Conservation (phyloP, 2,888 invertebrate genomes). For the Eristalinus aeneus region DNA sequence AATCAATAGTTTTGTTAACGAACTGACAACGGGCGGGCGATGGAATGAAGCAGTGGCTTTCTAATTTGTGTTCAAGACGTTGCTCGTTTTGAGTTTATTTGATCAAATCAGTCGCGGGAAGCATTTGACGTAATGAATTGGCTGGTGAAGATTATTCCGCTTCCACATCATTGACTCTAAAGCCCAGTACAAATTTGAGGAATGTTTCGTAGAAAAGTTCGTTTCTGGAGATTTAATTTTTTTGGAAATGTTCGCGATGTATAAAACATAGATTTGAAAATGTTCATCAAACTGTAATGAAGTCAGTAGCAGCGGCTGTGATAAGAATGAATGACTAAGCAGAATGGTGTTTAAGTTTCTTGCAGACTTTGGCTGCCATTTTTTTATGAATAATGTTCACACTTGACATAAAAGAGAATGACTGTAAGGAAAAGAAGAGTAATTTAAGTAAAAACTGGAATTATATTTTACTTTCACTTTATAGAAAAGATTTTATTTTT, state of each 20-base stretch:
- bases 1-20: background rate
- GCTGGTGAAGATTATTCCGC: background rate
- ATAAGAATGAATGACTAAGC: background rate
- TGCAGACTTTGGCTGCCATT: background rate
- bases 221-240: background rate
- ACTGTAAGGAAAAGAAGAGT: no score
- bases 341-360: background rate
- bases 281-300: background rate
- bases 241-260: background rate
- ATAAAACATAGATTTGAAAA: background rate
- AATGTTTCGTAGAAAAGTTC: background rate
- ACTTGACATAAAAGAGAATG: no score
- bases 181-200: background rate
- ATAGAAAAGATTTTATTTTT: no score
- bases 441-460: no score
- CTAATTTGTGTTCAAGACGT: background rate
- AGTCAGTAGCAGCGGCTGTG: background rate
- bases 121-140: background rate
- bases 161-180: background rate
- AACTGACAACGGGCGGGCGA: background rate
- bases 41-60: background rate
- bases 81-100: background rate
- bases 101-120: background rate
- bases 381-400: no score
- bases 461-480: no score